These are phyloP conservation scores for Brachionus koreanus DNA, from an alignment of 1,140 invertebrate genomes.

Conservation along the genomic window DNA sequence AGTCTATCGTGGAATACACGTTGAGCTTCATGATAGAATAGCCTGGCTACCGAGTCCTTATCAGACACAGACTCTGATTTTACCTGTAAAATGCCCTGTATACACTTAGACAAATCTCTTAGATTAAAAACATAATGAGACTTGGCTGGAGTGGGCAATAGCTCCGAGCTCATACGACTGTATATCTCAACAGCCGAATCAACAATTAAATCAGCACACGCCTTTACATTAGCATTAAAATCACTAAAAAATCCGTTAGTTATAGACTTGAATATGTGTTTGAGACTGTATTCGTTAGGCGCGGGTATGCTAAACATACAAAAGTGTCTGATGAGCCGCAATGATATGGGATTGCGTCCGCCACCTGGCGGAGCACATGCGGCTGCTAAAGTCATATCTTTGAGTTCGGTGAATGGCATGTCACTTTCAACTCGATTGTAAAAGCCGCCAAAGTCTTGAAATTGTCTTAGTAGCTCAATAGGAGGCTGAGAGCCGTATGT, in stretches of 20 bases:
- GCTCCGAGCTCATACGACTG: conserved; percentile 56
- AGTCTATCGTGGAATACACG: conserved; percentile 59
- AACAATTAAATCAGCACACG: conserved; percentile 55
- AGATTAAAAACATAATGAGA: conserved; percentile 60
- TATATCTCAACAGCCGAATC: conserved; percentile 59
- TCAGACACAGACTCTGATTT: conserved; percentile 27
- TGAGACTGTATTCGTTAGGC: conserved; percentile 57
- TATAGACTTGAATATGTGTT: conserved; percentile 65
- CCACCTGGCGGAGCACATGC: conserved; percentile 61
- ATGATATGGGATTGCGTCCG: conserved; percentile 57
- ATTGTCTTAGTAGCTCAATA: conserved; percentile 65
- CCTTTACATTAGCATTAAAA: conserved; percentile 60
- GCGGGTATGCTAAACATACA: conserved; percentile 57
- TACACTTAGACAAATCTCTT: conserved; percentile 59
- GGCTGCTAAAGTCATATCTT: conserved; percentile 58
- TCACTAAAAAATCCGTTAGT: conserved; percentile 68
- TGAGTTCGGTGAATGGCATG: conserved; percentile 74
- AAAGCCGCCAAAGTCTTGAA: conserved; percentile 74
- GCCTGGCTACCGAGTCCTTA: conserved; percentile 49
- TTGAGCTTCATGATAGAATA: conserved; percentile 59
- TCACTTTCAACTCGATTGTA: conserved; percentile 72
- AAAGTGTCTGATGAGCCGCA: conserved; percentile 58
- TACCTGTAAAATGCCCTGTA: conserved; percentile 58
- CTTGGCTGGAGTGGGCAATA: conserved; percentile 59
- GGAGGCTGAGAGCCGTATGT: conserved; percentile 59